These are phyloP conservation scores for Nemurella pictetii DNA, from an alignment of 2,888 invertebrate genomes.

Conservation along the genomic window DNA sequence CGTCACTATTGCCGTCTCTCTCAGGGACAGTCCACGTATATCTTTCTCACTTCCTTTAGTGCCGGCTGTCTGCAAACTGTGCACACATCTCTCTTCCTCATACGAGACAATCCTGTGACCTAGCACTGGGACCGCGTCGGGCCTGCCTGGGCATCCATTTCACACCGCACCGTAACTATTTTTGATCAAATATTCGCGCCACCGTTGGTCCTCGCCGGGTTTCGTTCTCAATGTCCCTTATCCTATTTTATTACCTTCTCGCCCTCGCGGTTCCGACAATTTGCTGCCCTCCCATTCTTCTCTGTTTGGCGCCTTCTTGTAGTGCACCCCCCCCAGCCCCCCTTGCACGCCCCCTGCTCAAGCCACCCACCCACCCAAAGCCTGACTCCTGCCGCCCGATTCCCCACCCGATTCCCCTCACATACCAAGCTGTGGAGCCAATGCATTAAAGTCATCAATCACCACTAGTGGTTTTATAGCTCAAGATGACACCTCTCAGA, in stretches of 20 bases:
- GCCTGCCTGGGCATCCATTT: too few relatives aligned
- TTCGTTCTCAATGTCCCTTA: constrained; percentile 6
- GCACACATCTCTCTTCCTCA: background rate
- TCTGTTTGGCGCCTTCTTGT: background rate
- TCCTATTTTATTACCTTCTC: constrained; percentile 17
- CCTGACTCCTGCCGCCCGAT: background rate
- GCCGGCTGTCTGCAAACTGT: background rate
- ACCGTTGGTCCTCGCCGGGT: background rate
- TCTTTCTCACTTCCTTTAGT: background rate
- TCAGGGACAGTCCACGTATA: background rate
- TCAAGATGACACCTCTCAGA: constrained; percentile 20
- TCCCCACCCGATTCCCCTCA: background rate
- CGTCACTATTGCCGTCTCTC: background rate
- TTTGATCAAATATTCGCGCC: constrained; percentile 23
- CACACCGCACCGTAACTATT: background rate
- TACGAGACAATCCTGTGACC: background rate
- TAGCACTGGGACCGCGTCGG: background rate
- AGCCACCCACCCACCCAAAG: background rate
- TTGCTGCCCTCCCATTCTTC: background rate
- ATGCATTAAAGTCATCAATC: constrained; percentile 15
- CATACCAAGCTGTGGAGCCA: background rate
- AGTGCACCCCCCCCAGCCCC: background rate
- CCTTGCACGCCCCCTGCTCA: background rate
- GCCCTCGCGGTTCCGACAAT: background rate
- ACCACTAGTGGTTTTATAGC: constrained; percentile 11